Evolutionary conservation across 2,888 invertebrate genomes (phyloP), one percentile per base, ranked within the genome.

Genomic region (Amiota mariae): DNA sequence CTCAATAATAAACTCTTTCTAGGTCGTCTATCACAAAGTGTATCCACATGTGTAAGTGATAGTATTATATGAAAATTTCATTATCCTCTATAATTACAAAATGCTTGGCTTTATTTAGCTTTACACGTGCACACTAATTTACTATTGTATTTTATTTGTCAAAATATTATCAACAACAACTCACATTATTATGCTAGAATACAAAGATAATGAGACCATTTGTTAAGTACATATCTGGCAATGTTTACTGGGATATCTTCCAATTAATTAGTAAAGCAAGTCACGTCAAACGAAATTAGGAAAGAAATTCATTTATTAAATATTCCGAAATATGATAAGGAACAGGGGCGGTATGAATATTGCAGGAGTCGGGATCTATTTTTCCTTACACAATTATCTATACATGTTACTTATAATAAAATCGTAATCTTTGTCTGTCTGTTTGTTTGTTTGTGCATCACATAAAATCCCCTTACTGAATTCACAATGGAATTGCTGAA

Each of bases 201-300:
- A 3, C 24, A 24, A 3, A 54, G 13, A 54, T 4, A 8, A 54
- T n/a, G 54, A 36, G 36, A 36, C 2, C 36, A 6, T 36, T 54
- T 54, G 54, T 54, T 54, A n/a, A n/a, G n/a, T n/a, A n/a, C n/a
- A n/a, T n/a, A 54, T 12, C n/a, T n/a, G 13, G 54, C n/a, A 12
- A n/a, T 12, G 13, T 54, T 54, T n/a, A 0, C 8, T 8, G 54
- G 54, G 13, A 54, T 54, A 54, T n/a, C 12, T 6, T 54, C 13
- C 54, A 64, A 47, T 64, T 64, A 64, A 64, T 64, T 47, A 64
- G 47, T 18, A 46, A 46, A 20, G 48, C 59, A 48, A 66, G 47
- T 72, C 63, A 73, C 66, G 51, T 74, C 72, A 76, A 80, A 77
- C 78, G 76, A 75, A 82, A 84, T 82, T 82, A 82, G 76, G 75